Evolutionary conservation across 2,113 vertebrate genomes (phyloP).

Genomic region (Astatoreochromis straeleni): DNA sequence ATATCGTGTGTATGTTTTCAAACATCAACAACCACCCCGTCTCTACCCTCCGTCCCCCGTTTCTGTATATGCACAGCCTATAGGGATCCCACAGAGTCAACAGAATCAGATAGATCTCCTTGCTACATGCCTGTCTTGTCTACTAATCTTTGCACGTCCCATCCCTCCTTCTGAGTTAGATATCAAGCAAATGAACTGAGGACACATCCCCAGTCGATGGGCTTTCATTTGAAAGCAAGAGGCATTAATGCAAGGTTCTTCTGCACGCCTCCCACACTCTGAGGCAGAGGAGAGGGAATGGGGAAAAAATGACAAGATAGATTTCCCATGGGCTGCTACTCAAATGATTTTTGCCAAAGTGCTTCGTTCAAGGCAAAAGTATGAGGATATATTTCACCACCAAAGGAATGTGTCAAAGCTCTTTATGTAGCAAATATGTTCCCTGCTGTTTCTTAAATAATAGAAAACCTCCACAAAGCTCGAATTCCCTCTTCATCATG

Average conservation of each 20-base stretch:
- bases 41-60: background rate
- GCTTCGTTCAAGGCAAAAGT: background rate
- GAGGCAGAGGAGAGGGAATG: background rate
- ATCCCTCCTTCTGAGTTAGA: constrained; percentile 26
- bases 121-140: constrained; percentile 14
- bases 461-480: background rate
- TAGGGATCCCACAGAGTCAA: constrained; percentile 34
- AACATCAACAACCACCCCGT: background rate
- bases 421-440: constrained; percentile 11
- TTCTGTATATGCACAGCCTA: constrained; percentile 15
- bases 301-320: background rate
- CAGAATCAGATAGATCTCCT: constrained; percentile 34
- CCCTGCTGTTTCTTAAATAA: constrained; percentile 31
- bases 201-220: constrained; percentile 38
- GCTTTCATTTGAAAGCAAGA: constrained; percentile 40
- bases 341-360: constrained; percentile 31
- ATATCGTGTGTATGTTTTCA: constrained; percentile 5
- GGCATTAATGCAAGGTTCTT: constrained; percentile 19
- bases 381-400: constrained; percentile 24
- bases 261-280: constrained; percentile 16
- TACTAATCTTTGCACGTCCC: constrained; percentile 34
- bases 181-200: constrained; percentile 55
- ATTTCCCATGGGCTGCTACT: constrained; percentile 31
- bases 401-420: constrained; percentile 35
- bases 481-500: background rate